Evolutionary conservation across 2,113 vertebrate species (phyloP).

Genomic region (Aramus guarauna): DNA sequence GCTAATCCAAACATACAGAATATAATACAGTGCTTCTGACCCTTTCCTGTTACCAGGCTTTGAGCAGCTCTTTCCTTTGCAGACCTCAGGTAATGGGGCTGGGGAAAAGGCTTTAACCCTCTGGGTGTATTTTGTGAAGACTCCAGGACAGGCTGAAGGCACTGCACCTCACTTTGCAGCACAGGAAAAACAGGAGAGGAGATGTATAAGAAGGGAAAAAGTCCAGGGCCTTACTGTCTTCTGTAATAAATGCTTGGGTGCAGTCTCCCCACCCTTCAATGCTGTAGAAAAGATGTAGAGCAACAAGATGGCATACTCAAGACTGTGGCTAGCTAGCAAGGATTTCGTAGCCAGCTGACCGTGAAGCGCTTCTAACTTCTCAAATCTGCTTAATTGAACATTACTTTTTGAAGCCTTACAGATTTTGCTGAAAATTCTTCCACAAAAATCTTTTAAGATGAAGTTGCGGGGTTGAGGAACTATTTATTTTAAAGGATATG

Average conservation of each 20-base stretch:
- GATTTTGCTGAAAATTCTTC: background rate
- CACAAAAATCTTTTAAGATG: background rate
- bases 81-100: background rate
- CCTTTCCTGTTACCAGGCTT: background rate
- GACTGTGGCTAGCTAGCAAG: background rate
- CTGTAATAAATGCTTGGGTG: background rate
- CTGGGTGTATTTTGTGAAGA: background rate
- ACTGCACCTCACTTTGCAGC: background rate
- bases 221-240: background rate
- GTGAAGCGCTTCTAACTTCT: background rate
- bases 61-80: background rate
- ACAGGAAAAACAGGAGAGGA: background rate
- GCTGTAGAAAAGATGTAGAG: background rate
- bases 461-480: background rate
- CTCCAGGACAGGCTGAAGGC: background rate
- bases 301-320: background rate
- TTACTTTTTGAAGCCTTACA: background rate
- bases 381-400: background rate
- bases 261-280: background rate
- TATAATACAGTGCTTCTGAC: conserved; percentile 7
- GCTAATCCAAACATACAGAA: conserved; percentile 15
- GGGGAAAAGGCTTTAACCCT: background rate
- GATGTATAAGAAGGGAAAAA: background rate
- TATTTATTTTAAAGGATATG: background rate
- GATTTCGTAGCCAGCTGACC: background rate